Evolutionary conservation across 2,113 vertebrate genomes (phyloP), one percentile per base, ranked within the genome.

Genomic region (Sterrhoptilus dennistouni): DNA sequence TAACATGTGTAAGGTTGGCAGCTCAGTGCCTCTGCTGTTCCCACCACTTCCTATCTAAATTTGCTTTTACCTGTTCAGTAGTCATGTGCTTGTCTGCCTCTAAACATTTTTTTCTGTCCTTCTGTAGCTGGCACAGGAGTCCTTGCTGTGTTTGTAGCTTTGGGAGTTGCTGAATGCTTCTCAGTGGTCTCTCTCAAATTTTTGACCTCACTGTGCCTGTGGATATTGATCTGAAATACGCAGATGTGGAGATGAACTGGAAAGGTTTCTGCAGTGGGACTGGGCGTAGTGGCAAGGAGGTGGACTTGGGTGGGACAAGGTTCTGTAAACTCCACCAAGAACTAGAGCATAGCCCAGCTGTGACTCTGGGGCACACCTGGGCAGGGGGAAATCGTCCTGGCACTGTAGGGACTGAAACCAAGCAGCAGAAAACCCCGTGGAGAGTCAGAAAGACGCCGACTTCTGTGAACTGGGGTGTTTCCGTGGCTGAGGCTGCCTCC

Each of bases 381-480:
- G 61, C 80, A n/a, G 66, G 63, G 93, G 75, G 93, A 96, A 57
- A 65, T 83, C 0, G 1, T 80, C 83, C 75, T 47, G 74, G 63
- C 33, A 13, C 28, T 0, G 6, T 0, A 0, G 59, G 53, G 59
- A 76, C 50, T 92, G 66, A 52, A 76, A 90, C 60, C 76, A 83
- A 93, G 85, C 19, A 38, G 50, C 72, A 95, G 59, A 61, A 95
- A 95, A 85, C 35, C 78, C 70, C 52, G 60, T 4, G 9, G 8
- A 29, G 24, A 85, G 24, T 56, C 74, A 59, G 65, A 78, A 66
- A 86, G 68, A 11, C 0, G 2, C 5, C 17, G 53, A 66, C 42
- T 96, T 94, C 84, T 93, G 82, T 69, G 94, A 96, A 80, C 18
- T 28, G 4, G 0, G 25, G 57, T 49, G 47, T 89, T 93, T 89